Evolutionary conservation across 2,113 vertebrate genomes (phyloP).

Genomic region (Pachycephala philippinensis): DNA sequence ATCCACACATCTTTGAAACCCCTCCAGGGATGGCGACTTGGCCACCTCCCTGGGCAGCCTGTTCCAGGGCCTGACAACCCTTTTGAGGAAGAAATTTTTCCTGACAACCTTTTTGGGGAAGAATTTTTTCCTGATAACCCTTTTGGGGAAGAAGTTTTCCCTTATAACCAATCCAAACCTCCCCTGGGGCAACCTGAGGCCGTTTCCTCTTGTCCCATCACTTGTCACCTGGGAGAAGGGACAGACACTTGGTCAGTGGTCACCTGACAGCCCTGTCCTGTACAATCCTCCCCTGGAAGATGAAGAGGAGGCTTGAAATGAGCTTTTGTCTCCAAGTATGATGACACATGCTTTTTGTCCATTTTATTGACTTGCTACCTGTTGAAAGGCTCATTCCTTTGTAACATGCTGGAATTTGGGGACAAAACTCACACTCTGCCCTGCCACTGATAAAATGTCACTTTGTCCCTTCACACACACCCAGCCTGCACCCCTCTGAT

Average conservation of each 20-base stretch:
- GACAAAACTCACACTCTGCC: background rate
- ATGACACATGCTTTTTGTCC: background rate
- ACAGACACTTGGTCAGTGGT: background rate
- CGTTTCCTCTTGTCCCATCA: background rate
- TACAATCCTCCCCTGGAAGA: background rate
- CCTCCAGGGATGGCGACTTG: background rate
- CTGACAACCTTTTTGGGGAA: background rate
- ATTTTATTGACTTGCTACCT: background rate
- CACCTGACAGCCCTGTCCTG: background rate
- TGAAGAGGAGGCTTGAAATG: background rate
- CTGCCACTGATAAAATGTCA: background rate
- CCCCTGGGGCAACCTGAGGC: background rate
- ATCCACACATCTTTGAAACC: background rate
- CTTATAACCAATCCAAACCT: background rate
- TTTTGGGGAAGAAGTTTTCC: background rate
- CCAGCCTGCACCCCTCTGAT: background rate
- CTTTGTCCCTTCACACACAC: background rate
- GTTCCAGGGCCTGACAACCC: too few species aligned
- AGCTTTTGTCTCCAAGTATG: background rate
- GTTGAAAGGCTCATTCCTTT: background rate
- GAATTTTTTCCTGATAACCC: background rate
- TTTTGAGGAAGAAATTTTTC: too few species aligned
- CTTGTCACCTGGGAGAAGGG: background rate
- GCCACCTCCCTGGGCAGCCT: background rate
- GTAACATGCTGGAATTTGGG: accelerated